Evolutionary conservation across 1,140 invertebrate species (phyloP).

Genomic region (Plodia interpunctella): DNA sequence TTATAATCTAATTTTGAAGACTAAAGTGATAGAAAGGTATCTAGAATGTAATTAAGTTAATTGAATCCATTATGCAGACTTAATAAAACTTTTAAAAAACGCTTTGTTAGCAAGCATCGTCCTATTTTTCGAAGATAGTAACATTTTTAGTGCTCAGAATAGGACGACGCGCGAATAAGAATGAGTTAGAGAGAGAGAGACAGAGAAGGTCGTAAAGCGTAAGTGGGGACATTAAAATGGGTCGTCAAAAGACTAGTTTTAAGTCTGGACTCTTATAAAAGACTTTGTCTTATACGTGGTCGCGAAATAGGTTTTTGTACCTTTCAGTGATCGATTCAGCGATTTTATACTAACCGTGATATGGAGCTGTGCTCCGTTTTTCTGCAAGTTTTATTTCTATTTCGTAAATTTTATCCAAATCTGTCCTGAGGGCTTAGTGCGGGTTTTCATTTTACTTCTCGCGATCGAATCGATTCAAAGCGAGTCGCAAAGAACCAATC

Average conservation of each 20-base stretch:
- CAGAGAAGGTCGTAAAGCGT: slow-evolving; percentile 13
- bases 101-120: slow-evolving; percentile 29
- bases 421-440: too few relatives aligned
- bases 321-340: too few relatives aligned
- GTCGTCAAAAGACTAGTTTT: slow-evolving; percentile 7
- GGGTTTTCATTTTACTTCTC: too few relatives aligned
- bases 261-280: background rate
- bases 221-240: slow-evolving; percentile 12
- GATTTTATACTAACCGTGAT: too few relatives aligned
- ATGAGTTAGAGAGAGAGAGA: slow-evolving; percentile 10
- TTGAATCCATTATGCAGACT: slow-evolving; percentile 42
- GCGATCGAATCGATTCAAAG: too few relatives aligned
- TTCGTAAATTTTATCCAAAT: too few relatives aligned
- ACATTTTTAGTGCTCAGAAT: slow-evolving; percentile 21
- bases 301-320: background rate
- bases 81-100: slow-evolving; percentile 29
- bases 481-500: too few relatives aligned
- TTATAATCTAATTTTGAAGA: too few relatives aligned
- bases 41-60: slow-evolving; percentile 36
- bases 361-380: too few relatives aligned
- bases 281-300: background rate
- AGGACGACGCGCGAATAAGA: slow-evolving; percentile 10
- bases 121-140: slow-evolving; percentile 25
- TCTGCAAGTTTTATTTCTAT: too few relatives aligned
- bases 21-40: too few relatives aligned